Conservation (phyloP, 2,797 vertebrate species). For the Lindbergichthys nudifrons region DNA sequence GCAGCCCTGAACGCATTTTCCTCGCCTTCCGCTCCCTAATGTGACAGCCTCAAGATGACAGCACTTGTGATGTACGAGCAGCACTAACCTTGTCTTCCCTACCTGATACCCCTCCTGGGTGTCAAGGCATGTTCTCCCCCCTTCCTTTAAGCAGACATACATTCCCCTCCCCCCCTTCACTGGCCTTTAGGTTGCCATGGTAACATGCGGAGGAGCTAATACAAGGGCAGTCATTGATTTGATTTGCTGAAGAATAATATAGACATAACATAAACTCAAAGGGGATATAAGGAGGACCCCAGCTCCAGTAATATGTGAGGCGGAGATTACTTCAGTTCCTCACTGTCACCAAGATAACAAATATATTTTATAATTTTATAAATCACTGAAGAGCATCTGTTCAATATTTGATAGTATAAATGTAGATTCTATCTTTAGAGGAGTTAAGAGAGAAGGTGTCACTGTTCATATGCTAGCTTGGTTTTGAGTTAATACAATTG, state of each 20-base stretch:
- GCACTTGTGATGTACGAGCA: constrained; percentile 40
- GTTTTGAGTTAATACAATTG: too few relatives aligned
- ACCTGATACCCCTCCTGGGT: constrained; percentile 22
- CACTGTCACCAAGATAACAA: constrained; percentile 32
- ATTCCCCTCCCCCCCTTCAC: constrained; percentile 14
- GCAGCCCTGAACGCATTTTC: constrained; percentile 43
- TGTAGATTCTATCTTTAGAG: constrained; percentile 11
- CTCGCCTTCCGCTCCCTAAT: constrained; percentile 24
- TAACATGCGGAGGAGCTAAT: constrained; percentile 67
- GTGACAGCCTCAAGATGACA: constrained; percentile 48
- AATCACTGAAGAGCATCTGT: constrained; percentile 14
- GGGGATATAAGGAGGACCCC: constrained; percentile 2
- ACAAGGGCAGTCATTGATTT: constrained; percentile 66
- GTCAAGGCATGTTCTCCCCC: constrained; percentile 31
- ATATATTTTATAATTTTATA: constrained; percentile 42
- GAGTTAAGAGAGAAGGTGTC: neutral
- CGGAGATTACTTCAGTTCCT: constrained; percentile 31
- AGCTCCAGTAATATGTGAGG: constrained; percentile 8
- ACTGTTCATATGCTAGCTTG: neutral
- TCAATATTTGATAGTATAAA: constrained; percentile 31
- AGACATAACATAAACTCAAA: constrained; percentile 53
- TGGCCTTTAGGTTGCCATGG: constrained; percentile 78
- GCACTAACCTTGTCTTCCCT: constrained; percentile 28
- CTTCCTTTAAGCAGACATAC: constrained; percentile 18
- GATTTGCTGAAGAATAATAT: constrained; percentile 74